Conservation (phyloP, 2,113 vertebrate species). For the Pseudopodoces humilis region DNA sequence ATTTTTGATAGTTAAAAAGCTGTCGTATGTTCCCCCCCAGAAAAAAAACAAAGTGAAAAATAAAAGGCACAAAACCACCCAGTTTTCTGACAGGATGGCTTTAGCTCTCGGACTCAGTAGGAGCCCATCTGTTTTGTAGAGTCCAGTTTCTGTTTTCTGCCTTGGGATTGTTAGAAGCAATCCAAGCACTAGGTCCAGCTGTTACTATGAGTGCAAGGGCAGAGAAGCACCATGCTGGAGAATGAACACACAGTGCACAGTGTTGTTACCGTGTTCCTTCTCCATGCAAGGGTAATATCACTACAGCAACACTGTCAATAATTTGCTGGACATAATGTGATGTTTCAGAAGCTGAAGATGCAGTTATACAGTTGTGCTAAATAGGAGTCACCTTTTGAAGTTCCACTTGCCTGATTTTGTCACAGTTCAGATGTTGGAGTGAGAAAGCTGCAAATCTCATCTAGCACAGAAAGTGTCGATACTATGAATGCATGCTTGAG, state of each 20-base stretch:
- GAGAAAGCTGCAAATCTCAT: neutral
- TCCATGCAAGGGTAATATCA: rapidly evolving
- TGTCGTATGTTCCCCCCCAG: neutral
- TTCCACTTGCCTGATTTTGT: neutral
- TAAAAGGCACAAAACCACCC: neutral
- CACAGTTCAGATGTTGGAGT: neutral
- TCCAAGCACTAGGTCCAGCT: neutral
- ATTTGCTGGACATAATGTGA: neutral
- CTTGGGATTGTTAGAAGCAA: neutral
- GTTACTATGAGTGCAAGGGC: neutral
- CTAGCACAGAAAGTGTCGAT: neutral
- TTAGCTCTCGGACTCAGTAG: neutral
- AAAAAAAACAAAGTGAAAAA: too few species aligned
- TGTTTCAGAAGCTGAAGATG: neutral
- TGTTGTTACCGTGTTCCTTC: rapidly evolving
- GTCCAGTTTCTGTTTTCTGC: neutral
- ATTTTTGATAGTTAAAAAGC: neutral
- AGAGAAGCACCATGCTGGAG: neutral
- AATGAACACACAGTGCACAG: neutral
- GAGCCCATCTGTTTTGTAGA: neutral
- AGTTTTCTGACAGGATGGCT: neutral
- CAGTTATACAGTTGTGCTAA: neutral
- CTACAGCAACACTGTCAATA: neutral
- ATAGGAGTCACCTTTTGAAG: neutral
- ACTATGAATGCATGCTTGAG: neutral